Conservation (phyloP, 1,140 invertebrate genomes). For the Drosophila biarmipes region DNA sequence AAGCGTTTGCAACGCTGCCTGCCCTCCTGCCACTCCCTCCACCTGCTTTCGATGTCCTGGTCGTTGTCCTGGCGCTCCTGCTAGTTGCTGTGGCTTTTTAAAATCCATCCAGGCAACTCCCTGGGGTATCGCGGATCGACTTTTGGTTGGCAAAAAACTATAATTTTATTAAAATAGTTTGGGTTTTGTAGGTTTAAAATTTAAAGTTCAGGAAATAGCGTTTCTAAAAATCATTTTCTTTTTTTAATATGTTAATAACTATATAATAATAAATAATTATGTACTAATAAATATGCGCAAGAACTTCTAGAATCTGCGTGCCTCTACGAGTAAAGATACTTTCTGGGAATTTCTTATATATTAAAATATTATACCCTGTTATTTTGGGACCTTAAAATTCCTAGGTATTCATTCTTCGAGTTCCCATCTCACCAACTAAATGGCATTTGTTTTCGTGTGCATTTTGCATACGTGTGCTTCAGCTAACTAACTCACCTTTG, state of each 20-base stretch:
- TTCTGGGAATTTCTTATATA: too few relatives aligned
- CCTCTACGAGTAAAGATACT: too few relatives aligned
- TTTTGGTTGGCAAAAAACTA: background rate
- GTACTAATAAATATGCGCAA: too few relatives aligned
- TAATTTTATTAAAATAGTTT: background rate
- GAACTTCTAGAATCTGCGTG: too few relatives aligned
- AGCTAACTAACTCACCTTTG: conserved; percentile 48
- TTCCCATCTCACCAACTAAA: background rate
- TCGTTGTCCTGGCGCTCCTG: conserved; percentile 38
- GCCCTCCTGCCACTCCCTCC: background rate
- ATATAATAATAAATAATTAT: too few relatives aligned
- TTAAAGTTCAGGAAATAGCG: background rate
- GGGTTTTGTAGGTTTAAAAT: background rate
- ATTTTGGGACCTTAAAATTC: background rate
- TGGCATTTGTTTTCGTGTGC: conserved; percentile 30
- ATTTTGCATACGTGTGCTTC: conserved; percentile 31
- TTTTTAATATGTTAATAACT: too few relatives aligned
- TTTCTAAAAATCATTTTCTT: too few relatives aligned
- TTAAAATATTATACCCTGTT: too few relatives aligned
- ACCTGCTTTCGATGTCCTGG: conserved; percentile 1
- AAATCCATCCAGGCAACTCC: conserved; percentile 1
- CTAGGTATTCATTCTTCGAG: background rate
- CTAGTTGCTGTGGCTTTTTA: conserved; percentile 31
- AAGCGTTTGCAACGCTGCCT: conserved; percentile 59
- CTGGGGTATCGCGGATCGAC: conserved; percentile 1